Conservation (phyloP, 2,888 invertebrate genomes). For the Apotomis betuletana region DNA sequence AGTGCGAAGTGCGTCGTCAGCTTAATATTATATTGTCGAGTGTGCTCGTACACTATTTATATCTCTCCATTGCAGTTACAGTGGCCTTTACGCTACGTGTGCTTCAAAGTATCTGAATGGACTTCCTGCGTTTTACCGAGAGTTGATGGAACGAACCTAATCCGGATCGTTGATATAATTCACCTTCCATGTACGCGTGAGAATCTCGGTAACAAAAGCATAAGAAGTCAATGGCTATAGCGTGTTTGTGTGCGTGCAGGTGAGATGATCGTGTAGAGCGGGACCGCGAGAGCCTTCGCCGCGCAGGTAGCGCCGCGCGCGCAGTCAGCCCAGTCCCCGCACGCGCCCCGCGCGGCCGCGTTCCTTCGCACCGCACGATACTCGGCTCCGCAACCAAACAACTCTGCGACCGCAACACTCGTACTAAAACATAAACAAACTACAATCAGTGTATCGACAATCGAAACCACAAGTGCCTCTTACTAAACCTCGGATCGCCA, state of each 20-base stretch:
- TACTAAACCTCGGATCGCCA: conserved; percentile 47
- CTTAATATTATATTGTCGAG: not conserved
- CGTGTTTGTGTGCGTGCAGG: conserved; percentile 55
- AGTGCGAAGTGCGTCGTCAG: no score
- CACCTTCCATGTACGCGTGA: conserved; percentile 29
- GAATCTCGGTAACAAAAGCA: conserved; percentile 33
- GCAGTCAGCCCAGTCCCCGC: conserved; percentile 47
- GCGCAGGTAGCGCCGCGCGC: conserved; percentile 61
- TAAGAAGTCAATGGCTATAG: conserved; percentile 40
- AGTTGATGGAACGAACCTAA: conserved; percentile 4
- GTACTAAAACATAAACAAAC: conserved; percentile 44
- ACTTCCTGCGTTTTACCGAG: conserved; percentile 8
- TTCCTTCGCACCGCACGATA: conserved; percentile 57
- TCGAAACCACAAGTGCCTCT: conserved; percentile 34
- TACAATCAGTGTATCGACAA: conserved; percentile 28
- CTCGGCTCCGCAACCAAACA: conserved; percentile 59
- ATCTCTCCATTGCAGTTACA: no score
- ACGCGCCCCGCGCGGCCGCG: conserved; percentile 73
- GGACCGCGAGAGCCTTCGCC: conserved; percentile 66
- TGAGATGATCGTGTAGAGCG: conserved; percentile 66
- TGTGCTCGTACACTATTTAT: not conserved
- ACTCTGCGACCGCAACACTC: conserved; percentile 53
- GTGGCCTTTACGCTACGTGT: not conserved
- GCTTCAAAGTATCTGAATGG: not conserved
- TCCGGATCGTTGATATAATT: conserved; percentile 18